Evolutionary conservation across 2,888 invertebrate species (phyloP), one percentile per base, ranked within the genome.

Genomic region (Hydrotaea cyrtoneurina): DNA sequence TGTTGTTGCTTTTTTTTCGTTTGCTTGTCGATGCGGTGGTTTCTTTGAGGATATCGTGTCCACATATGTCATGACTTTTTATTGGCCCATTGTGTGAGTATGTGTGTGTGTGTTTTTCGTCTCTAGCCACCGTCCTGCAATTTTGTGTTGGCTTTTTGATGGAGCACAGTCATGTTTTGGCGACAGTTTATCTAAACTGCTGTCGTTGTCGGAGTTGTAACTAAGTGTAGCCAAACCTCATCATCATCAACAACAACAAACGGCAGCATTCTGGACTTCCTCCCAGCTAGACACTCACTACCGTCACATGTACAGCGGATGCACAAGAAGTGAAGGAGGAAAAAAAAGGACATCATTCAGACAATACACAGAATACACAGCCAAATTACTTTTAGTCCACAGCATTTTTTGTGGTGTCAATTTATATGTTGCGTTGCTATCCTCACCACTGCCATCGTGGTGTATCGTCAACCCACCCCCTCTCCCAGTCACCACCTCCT

Each of bases 361-460:
- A 5, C 43, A 21, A 62, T 26, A 46, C 59, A 59, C 59, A 26
- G 13, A 59, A 39, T 13, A 66, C 39, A 19, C 83, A 77, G 79
- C 80, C 80, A 83, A 80, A 80, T 80, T 80, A 80, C 80, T 78
- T 83, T 78, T 80, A 53, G 73, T 83, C 73, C 77, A 83, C 77
- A 73, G 66, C 73, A 78, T 69, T 80, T n/a, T 78, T 64, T 80
- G 74, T 80, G 83, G 77, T 83, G 83, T 80, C 83, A 83, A 69
- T 78, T 80, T 74, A 36, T 74, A 36, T 74, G 62, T 78, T 77
- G 0, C 43, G 11, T 43, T 46, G 26, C 13, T 23, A 21, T 26
- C 4, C 55, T 21, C 8, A 3, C 21, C 55, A 3, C 11, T 4
- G 31, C 55, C 2, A 17, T 5, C 55, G 10, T 21, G 1, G 31